Evolutionary conservation across 2,888 invertebrate genomes (phyloP).

Genomic region (Watsonalla binaria): DNA sequence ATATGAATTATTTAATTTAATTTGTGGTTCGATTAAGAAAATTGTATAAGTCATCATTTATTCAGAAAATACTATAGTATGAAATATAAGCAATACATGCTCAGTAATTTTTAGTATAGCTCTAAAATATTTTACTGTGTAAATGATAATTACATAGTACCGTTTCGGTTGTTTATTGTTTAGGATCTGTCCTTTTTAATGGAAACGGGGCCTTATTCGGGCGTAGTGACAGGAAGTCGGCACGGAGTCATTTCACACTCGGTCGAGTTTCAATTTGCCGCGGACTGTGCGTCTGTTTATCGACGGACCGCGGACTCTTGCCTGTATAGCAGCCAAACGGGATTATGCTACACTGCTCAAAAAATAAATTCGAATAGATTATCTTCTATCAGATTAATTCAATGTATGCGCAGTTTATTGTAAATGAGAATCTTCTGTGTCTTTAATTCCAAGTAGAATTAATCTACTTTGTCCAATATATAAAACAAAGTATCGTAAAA

Average conservation of each 20-base stretch:
- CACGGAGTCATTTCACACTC: slow-evolving; percentile 71
- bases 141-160: no score
- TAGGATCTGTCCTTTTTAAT: not conserved
- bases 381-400: not conserved
- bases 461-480: no score
- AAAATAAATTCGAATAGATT: not conserved
- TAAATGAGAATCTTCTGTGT: not conserved
- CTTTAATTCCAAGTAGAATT: no score
- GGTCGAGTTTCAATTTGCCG: slow-evolving; percentile 72
- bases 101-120: no score
- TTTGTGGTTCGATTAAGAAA: no score
- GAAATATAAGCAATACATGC: no score
- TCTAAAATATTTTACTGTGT: no score
- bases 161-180: no score
- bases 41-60: no score
- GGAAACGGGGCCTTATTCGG: slow-evolving; percentile 7
- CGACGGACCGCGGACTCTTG: slow-evolving; percentile 37
- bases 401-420: not conserved
- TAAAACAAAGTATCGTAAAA: no score
- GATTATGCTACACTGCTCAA: not conserved
- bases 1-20: no score
- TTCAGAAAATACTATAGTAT: no score
- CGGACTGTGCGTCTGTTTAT: slow-evolving; percentile 59
- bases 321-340: slow-evolving; percentile 5
- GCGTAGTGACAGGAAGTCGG: slow-evolving; percentile 62